Evolutionary conservation across 2,113 vertebrate species (phyloP).

Genomic region (Serinus canaria): DNA sequence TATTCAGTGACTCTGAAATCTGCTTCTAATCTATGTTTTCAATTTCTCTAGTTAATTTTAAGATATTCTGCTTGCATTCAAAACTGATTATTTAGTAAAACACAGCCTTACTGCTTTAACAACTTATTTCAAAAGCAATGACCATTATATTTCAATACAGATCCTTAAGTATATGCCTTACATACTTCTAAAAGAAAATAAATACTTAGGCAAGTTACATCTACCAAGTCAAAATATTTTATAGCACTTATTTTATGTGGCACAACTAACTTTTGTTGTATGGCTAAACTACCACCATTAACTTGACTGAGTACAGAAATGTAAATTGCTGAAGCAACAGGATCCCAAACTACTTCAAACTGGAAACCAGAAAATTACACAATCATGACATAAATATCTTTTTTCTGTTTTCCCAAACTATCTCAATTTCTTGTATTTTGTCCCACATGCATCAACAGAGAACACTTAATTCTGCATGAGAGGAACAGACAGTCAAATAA

Average conservation of each 20-base stretch:
- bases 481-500: neutral
- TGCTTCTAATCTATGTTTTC: neutral
- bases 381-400: rapidly evolving
- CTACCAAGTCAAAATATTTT: neutral
- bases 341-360: neutral
- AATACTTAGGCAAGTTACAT: neutral
- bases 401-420: neutral
- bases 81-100: neutral
- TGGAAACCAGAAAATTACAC: neutral
- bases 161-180: neutral
- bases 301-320: neutral
- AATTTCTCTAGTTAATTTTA: neutral
- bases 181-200: neutral
- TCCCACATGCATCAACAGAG: neutral
- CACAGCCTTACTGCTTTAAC: neutral
- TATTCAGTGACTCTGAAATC: neutral
- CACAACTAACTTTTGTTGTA: neutral
- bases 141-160: neutral
- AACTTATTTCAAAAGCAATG: neutral
- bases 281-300: neutral
- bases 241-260: neutral
- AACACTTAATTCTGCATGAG: neutral
- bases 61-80: neutral
- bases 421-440: neutral
- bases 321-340: neutral